Evolutionary conservation across 2,888 invertebrate genomes (phyloP), one percentile per base, ranked within the genome.

Genomic region (Gari tellinella): DNA sequence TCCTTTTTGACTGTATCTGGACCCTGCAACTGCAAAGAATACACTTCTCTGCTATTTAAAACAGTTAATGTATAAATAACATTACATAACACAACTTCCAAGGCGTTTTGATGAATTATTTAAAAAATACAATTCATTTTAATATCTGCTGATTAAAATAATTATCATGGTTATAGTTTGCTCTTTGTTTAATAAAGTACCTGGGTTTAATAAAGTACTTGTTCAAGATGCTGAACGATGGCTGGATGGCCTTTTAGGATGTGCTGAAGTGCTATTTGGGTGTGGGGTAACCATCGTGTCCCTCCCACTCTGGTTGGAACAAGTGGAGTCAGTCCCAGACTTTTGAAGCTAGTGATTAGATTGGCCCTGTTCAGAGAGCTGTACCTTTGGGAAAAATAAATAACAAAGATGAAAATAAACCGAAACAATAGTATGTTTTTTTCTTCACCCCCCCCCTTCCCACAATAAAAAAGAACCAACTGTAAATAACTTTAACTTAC

Each of bases 221-320:
- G 67, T 25, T 67, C 53, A n/a, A 72, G 67, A 48, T 72, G 72
- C 19, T 56, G 62, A 25, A 58, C 17, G 10, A 72, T 62, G 10
- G 57, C 72, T 15, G 25, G 40, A 23, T 57, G 19, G 5, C 72
- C 72, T 7, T 48, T 14, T 0, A 66, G 2, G 8, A 67, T 1
- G n/a, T 58, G 10, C 41, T 51, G 31, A 1, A 72, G 19, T 1
- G 72, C 72, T n/a, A 14, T 38, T 15, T 46, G 19, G 1, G 60
- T 61, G n/a, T 72, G 66, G 0, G 72, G 62, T 0, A 72, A 48
- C 72, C 66, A 72, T 10, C 72, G 10, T 14, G 68, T 68, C 2
- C 73, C 68, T 1, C 73, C 73, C 0, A 73, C 60, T 38, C 73
- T 37, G 19, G 73, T 64, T 15, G 67, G 73, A 0, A 64, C 12